phyloP scores from a whole-genome alignment of 2,113 vertebrate genomes.

The Sterrhoptilus dennistouni region DNA sequence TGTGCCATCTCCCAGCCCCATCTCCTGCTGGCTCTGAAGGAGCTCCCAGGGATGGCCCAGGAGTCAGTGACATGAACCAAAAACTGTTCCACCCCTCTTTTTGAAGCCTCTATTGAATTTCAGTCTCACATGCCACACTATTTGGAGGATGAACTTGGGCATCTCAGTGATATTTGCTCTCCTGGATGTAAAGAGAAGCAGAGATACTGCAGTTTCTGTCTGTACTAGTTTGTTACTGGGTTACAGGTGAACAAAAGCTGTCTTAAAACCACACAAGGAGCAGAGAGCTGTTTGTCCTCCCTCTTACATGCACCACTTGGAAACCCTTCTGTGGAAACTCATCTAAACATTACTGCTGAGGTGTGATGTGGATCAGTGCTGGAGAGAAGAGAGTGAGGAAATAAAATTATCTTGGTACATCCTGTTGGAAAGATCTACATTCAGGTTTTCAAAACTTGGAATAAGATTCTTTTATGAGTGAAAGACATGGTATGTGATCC shows the following conservation, averaged over 20 bases:
- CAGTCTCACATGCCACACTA: rapidly evolving
- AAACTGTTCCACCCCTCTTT: rapidly evolving
- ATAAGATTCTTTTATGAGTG: not conserved
- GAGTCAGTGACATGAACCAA: not conserved
- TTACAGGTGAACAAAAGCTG: not conserved
- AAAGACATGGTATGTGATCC: not conserved
- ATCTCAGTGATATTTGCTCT: not conserved
- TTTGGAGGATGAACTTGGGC: not conserved
- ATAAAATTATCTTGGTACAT: not conserved
- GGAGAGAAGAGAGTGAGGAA: not conserved
- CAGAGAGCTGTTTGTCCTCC: not conserved
- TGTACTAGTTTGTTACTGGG: not conserved
- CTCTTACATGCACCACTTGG: not conserved
- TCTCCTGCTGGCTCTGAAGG: not conserved
- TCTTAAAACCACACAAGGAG: not conserved
- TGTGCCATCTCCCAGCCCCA: not conserved
- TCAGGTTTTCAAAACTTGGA: not conserved
- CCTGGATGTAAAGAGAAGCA: not conserved
- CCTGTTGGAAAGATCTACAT: not conserved
- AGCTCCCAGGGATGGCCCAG: not conserved
- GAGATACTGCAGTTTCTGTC: not conserved
- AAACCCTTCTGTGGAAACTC: not conserved
- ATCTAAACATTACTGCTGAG: not conserved
- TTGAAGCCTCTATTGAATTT: not conserved
- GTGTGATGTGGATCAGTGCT: rapidly evolving